Base-by-base conservation (phyloP, 2,888 invertebrate genomes). In the Heliconius charithonia region DNA sequence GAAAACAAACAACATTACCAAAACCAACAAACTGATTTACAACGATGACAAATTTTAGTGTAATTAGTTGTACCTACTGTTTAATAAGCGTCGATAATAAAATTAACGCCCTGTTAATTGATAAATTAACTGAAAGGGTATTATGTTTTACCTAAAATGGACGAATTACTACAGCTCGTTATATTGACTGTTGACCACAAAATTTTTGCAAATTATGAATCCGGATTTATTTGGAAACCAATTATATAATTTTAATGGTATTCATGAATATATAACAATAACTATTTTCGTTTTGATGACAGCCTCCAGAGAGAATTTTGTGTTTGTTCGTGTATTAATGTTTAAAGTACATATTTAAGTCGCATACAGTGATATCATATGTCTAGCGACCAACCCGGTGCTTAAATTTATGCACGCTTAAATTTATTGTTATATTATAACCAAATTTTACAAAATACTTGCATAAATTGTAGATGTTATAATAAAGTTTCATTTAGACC, bases 11-110 rank as follows among this genome's bases (percentile, higher is more conserved):
- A 79, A 80, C 79, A 79, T 82, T 82, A 82, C 79, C 81, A 83
- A 81, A 82, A 83, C 82, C 81, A 82, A 83, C 82, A 78, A 79
- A 79, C 71, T 80, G 78, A 80, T 81, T 82, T 83, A 81, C 81
- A 82, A 81, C 76, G 75, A 78, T 62, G 75, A 78, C 75, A 67
- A 75, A 77, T 80, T 72, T 72, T 78, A 75, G 71, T 76, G 79
- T 76, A 76, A 81, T 81, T 81, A 76, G 77, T 79, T 76, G 77
- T 79, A 79, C 51, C 51, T 19, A 51, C 79, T 69, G 76, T 56
- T 81, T 80, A 78, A 77, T 77, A 77, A 81, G 75, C 75, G 66
- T 63, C 77, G 71, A 77, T 81, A 75, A 75, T 66, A 81, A 71
- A 77, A 77, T 79, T 77, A 75, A 65, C 56, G 72, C 63, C 76